phyloP scores from a whole-genome alignment of 2,113 vertebrate genomes.

The Gymnarchus niloticus region DNA sequence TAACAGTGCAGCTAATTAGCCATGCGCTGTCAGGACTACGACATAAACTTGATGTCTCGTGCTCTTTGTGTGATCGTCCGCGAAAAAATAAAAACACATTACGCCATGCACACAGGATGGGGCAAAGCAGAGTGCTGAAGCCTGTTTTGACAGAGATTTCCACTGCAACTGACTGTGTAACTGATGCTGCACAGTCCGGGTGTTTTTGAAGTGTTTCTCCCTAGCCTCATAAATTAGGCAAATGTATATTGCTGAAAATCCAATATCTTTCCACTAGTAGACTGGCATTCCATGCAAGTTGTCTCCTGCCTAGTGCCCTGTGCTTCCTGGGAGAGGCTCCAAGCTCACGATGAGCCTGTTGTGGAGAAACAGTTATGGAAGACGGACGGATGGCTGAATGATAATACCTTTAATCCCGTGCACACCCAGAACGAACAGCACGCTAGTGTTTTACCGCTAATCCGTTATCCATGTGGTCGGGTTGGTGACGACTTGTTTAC shows the following conservation, averaged over 20 bases:
- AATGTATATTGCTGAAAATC: neutral
- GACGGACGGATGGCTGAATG: neutral
- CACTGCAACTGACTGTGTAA: neutral
- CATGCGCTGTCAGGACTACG: slow-evolving; percentile 43
- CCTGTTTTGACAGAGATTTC: neutral
- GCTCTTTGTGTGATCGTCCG: slow-evolving; percentile 25
- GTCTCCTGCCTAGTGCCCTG: no score
- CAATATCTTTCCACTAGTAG: neutral
- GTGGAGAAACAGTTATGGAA: neutral
- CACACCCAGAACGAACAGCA: no score
- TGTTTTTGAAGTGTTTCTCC: neutral
- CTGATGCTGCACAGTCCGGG: no score
- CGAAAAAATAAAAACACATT: slow-evolving; percentile 28
- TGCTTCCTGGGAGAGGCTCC: neutral
- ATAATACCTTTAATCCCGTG: neutral
- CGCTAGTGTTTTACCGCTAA: neutral
- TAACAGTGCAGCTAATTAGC: slow-evolving; percentile 53
- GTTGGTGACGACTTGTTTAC: neutral
- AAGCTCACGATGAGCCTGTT: neutral
- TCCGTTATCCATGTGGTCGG: neutral
- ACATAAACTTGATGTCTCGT: slow-evolving; percentile 37
- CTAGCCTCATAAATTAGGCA: neutral
- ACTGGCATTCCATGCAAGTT: no score
- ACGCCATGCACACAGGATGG: neutral
- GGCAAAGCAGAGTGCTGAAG: neutral